Percentiles rank a stretch among this genome's conserved stretches.
Conservation (phyloP, 2,113 vertebrate genomes). For the Salvator merianae region DNA sequence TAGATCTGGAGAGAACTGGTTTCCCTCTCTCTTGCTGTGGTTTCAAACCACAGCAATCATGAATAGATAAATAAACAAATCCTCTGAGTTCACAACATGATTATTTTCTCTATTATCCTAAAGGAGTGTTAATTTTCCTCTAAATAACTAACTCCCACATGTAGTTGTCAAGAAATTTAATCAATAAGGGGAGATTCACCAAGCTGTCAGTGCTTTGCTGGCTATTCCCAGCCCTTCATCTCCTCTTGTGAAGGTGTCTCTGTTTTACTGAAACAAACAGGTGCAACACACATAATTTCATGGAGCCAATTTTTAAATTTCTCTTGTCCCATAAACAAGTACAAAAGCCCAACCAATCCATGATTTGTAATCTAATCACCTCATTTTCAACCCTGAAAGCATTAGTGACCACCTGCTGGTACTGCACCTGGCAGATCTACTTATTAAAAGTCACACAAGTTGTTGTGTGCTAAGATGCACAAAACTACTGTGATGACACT, state of each 20-base stretch:
- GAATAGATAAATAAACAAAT: constrained; percentile 24
- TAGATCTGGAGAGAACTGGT: background rate
- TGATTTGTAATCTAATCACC: constrained; percentile 49
- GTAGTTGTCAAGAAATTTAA: constrained; percentile 72
- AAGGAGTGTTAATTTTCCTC: constrained; percentile 73
- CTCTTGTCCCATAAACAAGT: constrained; percentile 44
- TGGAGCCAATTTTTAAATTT: constrained; percentile 53
- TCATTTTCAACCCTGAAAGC: constrained; percentile 66
- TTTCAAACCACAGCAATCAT: constrained; percentile 57
- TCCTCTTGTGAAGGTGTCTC: constrained; percentile 56
- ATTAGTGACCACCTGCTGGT: constrained; percentile 65
- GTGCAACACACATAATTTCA: constrained; percentile 50
- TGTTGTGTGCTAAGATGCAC: constrained; percentile 49
- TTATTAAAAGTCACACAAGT: constrained; percentile 57
- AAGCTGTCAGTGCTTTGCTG: constrained; percentile 51
- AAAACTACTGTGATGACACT: constrained; percentile 63
- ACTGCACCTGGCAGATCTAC: constrained; percentile 72
- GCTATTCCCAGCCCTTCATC: constrained; percentile 29
- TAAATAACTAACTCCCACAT: constrained; percentile 68
- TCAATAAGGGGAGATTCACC: constrained; percentile 62
- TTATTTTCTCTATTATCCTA: constrained; percentile 74
- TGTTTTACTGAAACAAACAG: constrained; percentile 65
- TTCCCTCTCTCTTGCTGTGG: background rate
- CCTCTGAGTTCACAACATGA: constrained; percentile 65
- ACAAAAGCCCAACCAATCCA: constrained; percentile 48